Base-by-base conservation (phyloP, 2,113 vertebrate genomes). In the Coregonus clupeaformis region DNA sequence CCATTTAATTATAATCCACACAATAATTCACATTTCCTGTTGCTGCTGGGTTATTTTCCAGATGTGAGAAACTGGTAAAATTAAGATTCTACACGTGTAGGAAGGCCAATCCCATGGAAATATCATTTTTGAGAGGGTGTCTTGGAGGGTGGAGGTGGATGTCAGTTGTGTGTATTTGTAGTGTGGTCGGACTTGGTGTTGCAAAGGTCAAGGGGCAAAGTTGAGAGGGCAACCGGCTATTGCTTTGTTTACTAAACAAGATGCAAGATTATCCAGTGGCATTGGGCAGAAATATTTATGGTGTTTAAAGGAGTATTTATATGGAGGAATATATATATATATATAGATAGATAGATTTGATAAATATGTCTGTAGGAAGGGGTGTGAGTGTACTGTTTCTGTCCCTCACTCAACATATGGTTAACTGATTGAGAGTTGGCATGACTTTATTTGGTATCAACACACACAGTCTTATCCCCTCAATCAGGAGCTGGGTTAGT, bases 371-470 rank as follows among this genome's bases (percentile, higher is more conserved):
- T 32, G 4, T 5, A 13, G 71, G 12, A 25, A 25, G 68, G 47
- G 13, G 47, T 52, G 36, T 42, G 30, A 32, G 9, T 47, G 47
- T 52, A 30, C 47, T 45, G 14, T 52, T 60, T n/a, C 57, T 60
- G 57, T 60, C 18, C 57, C 12, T 60, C 57, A 60, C 57, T n/a
- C 14, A 16, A 27, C 81, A 76, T 78, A 60, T 81, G 77, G 55
- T 57, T 9, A 76, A 55, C 60, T 22, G 49, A 45, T 81, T 55
- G 65, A 72, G 68, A 52, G 71, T 36, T 68, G 6, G 6, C 52
- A 71, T 80, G 81, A 29, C 80, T 85, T 79, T 80, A 80, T 85
- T 82, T 75, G 75, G 77, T 75, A 5, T 71, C 49, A 67, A 14
- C 55, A 20, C 49, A 18, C 16, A 18, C n/a, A 12, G 2, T 67